Base-by-base conservation (phyloP, 1,140 invertebrate species). In the Drosophila mojavensis region DNA sequence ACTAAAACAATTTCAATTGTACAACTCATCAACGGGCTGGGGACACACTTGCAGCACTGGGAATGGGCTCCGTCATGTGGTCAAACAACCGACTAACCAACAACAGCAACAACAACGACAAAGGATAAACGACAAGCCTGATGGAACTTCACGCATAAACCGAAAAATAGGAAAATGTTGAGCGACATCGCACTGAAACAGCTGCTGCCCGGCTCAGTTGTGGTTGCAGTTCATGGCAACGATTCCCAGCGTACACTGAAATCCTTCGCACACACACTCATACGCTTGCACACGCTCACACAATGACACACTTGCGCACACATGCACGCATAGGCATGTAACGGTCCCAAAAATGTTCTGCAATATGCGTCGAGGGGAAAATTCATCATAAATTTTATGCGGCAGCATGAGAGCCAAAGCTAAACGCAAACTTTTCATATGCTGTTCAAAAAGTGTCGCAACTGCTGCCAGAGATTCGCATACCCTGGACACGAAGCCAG, bases 351-450 rank as follows among this genome's bases (percentile, higher is more conserved):
- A 86, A 86, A 86, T 86, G 83, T 86, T 86, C 79, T 86, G 83
- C 83, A 86, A 86, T 86, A 86, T 86, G 83, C 83, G 83, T 80
- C 83, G 73, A 71, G 79, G 82, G 84, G 83, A 78, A 89, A 88
- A 86, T 89, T 88, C 83, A 88, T 86, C 83, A 86, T 88, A 86
- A 86, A 88, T 86, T 86, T 85, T 85, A 86, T 88, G 84, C 83
- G 76, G 59, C 79, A 86, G 82, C 79, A 88, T 83, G 84, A 69
- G 60, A 68, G 41, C 55, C 55, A 54, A 73, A 47, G 30, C 50
- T 20, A 43, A 68, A 77, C 65, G 70, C 75, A 78, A 85, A 85
- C 82, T 85, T 85, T 85, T 85, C 81, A 85, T 78, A 85, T 85
- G 81, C 81, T 82, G 41, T 66, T 76, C 60, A 71, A 73, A 78